Evolutionary conservation across 2,113 vertebrate species (phyloP).

Genomic region (Cercopithecus mona): DNA sequence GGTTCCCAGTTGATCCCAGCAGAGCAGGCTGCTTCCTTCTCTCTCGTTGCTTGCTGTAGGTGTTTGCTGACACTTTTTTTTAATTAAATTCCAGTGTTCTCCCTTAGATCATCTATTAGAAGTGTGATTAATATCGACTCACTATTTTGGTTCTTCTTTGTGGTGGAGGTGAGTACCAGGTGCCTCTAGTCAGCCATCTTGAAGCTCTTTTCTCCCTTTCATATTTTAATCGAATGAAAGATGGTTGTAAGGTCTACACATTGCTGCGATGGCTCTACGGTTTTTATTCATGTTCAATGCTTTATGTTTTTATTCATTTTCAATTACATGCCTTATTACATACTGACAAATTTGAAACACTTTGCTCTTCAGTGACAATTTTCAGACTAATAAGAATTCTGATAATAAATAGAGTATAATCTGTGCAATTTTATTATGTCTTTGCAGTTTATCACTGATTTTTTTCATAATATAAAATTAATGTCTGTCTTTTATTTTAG

Average conservation of each 20-base stretch:
- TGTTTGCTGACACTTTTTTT: neutral
- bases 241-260: neutral
- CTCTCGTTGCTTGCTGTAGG: neutral
- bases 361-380: neutral
- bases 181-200: neutral
- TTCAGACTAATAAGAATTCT: conserved; percentile 38
- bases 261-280: neutral
- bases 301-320: neutral
- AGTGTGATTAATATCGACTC: neutral
- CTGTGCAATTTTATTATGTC: neutral
- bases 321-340: neutral
- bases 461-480: conserved; percentile 13
- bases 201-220: neutral
- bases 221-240: neutral
- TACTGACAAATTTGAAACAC: conserved; percentile 6
- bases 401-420: neutral
- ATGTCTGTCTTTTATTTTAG: neutral
- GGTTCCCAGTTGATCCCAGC: neutral
- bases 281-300: neutral
- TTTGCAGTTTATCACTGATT: neutral
- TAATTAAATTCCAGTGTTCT: neutral
- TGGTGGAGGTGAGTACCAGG: neutral
- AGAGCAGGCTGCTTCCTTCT: neutral
- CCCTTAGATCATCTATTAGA: neutral
- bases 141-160: neutral